Evolutionary conservation across 2,797 vertebrate genomes (phyloP).

Genomic region (Hyperoplus lanceolatus): DNA sequence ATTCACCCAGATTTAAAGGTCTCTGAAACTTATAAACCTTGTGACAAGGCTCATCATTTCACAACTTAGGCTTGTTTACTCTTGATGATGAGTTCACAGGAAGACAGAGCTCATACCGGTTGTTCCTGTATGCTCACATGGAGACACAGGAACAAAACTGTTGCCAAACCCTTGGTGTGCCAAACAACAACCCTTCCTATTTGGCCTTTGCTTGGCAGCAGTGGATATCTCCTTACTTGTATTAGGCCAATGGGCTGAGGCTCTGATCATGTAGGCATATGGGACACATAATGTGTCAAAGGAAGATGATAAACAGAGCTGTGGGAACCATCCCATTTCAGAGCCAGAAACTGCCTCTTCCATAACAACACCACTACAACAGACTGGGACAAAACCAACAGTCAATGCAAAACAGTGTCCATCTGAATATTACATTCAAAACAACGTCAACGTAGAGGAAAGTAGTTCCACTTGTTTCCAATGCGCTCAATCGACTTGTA

Average conservation of each 20-base stretch:
- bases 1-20: background rate
- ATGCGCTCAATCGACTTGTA: background rate
- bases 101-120: background rate
- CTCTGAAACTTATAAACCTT: background rate
- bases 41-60: background rate
- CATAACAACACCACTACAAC: background rate
- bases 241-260: background rate
- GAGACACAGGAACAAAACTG: background rate
- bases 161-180: conserved; percentile 8
- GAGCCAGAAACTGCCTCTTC: background rate
- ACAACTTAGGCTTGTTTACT: background rate
- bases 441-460: background rate
- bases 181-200: background rate
- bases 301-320: background rate
- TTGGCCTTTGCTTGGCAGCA: no score
- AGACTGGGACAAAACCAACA: background rate
- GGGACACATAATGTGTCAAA: background rate
- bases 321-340: background rate
- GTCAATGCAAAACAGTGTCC: background rate
- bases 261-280: background rate
- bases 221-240: background rate
- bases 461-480: background rate
- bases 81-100: background rate
- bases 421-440: background rate
- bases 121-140: background rate